phyloP scores from a whole-genome alignment of 2,888 invertebrate species.

The Plemyria rubiginata region DNA sequence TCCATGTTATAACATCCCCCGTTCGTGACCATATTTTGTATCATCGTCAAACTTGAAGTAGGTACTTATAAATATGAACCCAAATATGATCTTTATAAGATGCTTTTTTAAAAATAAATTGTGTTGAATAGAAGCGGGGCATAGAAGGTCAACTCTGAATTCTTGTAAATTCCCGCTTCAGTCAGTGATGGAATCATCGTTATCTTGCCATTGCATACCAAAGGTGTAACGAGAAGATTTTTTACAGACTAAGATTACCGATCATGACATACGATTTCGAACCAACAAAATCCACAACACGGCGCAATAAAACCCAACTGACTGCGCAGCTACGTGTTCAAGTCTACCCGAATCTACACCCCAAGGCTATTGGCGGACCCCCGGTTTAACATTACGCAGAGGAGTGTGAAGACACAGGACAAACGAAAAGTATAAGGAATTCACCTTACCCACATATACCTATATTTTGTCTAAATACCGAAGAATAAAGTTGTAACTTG shows the following conservation, averaged over 20 bases:
- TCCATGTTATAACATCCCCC: neutral
- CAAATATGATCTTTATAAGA: neutral
- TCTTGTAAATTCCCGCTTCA: neutral
- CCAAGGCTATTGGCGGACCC: conserved; percentile 47
- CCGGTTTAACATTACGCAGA: conserved; percentile 48
- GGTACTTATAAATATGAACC: neutral
- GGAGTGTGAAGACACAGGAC: conserved; percentile 22
- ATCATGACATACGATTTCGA: conserved; percentile 9
- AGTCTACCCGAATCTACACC: conserved; percentile 43
- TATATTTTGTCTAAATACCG: neutral
- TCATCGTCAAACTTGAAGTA: neutral
- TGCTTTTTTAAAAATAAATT: neutral
- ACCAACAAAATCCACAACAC: conserved; percentile 14
- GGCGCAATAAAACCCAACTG: conserved; percentile 38
- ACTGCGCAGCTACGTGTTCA: conserved; percentile 37
- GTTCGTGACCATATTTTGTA: neutral
- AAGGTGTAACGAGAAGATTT: neutral
- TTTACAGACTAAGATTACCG: conserved; percentile 3
- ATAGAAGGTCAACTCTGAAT: neutral
- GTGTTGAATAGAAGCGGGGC: neutral
- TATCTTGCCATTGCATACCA: neutral
- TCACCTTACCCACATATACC: neutral
- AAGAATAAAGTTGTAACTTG: neutral
- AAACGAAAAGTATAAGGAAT: neutral
- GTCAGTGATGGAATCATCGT: neutral